phyloP scores from a whole-genome alignment of 1,140 invertebrate species.

The Drosophila prosaltans region DNA sequence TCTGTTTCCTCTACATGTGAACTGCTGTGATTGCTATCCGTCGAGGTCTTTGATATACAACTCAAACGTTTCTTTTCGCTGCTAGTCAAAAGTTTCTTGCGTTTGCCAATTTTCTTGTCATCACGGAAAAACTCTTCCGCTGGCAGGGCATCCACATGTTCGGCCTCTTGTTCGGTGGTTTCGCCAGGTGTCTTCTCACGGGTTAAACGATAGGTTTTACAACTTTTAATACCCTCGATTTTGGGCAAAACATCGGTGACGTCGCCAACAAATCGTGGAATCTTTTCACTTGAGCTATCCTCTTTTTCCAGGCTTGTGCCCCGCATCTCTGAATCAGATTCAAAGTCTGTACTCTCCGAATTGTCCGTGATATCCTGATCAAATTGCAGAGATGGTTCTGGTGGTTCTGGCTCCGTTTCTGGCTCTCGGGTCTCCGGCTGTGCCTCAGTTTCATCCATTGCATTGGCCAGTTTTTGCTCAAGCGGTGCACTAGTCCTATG shows the following conservation, averaged over 20 bases:
- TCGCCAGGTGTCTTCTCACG: slow-evolving; percentile 75
- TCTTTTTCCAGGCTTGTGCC: slow-evolving; percentile 79
- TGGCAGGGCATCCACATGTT: slow-evolving; percentile 85
- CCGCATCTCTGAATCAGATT: slow-evolving; percentile 77
- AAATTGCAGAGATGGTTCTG: slow-evolving; percentile 48
- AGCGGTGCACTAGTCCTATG: slow-evolving; percentile 56
- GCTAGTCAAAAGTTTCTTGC: slow-evolving; percentile 57
- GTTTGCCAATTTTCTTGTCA: slow-evolving; percentile 60
- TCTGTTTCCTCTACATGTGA: slow-evolving; percentile 48
- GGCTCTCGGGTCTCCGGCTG: neutral
- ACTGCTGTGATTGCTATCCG: slow-evolving; percentile 75
- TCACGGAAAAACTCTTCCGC: slow-evolving; percentile 86
- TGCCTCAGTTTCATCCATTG: slow-evolving; percentile 65
- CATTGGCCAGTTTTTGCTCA: slow-evolving; percentile 63
- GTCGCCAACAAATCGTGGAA: slow-evolving; percentile 78
- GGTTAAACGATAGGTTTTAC: slow-evolving; percentile 75
- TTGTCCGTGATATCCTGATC: slow-evolving; percentile 76
- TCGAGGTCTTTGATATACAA: slow-evolving; percentile 80
- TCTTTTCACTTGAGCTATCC: slow-evolving; percentile 68
- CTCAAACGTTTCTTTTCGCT: slow-evolving; percentile 77
- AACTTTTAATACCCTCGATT: slow-evolving; percentile 77
- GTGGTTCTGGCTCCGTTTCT: slow-evolving; percentile 21
- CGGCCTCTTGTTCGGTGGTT: slow-evolving; percentile 69
- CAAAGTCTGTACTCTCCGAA: slow-evolving; percentile 77
- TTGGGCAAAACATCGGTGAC: slow-evolving; percentile 71